phyloP scores from a whole-genome alignment of 2,113 vertebrate species.

The Ammodytes marinus region DNA sequence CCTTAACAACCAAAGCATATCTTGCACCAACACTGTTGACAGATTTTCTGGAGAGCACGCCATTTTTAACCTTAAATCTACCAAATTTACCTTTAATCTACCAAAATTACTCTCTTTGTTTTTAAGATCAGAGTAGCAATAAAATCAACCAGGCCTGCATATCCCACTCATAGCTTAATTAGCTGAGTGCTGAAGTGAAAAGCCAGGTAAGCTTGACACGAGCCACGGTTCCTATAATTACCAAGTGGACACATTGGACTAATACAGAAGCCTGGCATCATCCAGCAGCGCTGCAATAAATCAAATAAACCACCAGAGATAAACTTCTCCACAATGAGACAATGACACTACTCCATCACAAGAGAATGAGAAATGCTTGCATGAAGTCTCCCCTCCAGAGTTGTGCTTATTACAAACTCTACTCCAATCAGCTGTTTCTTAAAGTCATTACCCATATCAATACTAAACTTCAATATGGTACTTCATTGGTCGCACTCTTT shows the following conservation, averaged over 20 bases:
- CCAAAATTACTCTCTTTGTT: not conserved
- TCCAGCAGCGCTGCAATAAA: conserved; percentile 41
- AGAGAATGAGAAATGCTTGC: conserved; percentile 44
- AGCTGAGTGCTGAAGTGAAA: conserved; percentile 46
- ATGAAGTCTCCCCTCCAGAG: conserved; percentile 33
- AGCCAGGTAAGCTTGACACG: conserved; percentile 28
- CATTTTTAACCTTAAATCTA: conserved; percentile 31
- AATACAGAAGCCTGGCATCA: conserved; percentile 48
- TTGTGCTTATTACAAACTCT: conserved; percentile 19
- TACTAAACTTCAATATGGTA: not conserved
- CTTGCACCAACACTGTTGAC: conserved; percentile 19
- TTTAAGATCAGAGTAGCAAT: conserved; percentile 28
- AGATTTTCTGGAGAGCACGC: conserved; percentile 15
- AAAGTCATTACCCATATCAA: conserved; percentile 29
- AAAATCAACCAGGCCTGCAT: conserved; percentile 15
- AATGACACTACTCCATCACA: conserved; percentile 39
- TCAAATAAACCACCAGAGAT: conserved; percentile 55
- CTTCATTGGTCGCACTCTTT: not conserved
- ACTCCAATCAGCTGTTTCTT: conserved; percentile 21
- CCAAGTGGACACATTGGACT: conserved; percentile 38
- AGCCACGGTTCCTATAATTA: conserved; percentile 50
- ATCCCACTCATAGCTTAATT: conserved; percentile 42
- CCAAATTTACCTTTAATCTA: conserved; percentile 32
- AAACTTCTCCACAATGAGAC: conserved; percentile 24
- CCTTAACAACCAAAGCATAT: conserved; percentile 27